phyloP scores from a whole-genome alignment of 2,888 invertebrate genomes.

The Netelia virgata region DNA sequence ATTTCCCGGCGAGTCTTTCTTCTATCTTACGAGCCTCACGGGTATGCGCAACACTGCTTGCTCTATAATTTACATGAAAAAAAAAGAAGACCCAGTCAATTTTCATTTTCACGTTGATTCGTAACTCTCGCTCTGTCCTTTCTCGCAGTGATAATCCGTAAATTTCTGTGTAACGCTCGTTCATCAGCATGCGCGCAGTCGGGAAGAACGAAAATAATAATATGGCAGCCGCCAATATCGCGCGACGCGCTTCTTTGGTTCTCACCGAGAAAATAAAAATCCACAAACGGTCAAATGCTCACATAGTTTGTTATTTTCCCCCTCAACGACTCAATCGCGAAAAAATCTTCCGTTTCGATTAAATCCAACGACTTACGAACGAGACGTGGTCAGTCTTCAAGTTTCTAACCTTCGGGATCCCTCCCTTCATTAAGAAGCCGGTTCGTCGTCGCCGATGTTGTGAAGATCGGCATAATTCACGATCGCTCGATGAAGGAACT shows the following conservation, averaged over 20 bases:
- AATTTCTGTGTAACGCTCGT: constrained; percentile 42
- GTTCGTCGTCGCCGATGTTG: constrained; percentile 88
- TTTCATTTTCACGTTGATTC: constrained; percentile 46
- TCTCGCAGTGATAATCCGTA: constrained; percentile 18
- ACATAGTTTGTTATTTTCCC: constrained; percentile 43
- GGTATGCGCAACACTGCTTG: constrained; percentile 8
- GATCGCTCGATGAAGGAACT: constrained; percentile 96
- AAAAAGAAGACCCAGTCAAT: constrained; percentile 13
- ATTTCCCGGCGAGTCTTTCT: not conserved
- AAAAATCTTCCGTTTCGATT: constrained; percentile 48
- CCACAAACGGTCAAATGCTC: constrained; percentile 56
- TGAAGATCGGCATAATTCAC: constrained; percentile 95
- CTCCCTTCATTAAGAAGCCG: constrained; percentile 79
- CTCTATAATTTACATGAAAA: constrained; percentile 23
- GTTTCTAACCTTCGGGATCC: constrained; percentile 57
- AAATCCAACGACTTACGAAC: constrained; percentile 58
- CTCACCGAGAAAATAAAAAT: constrained; percentile 58
- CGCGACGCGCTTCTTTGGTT: constrained; percentile 68
- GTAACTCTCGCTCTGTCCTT: constrained; percentile 30
- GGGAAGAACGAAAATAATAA: constrained; percentile 31
- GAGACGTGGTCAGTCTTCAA: constrained; percentile 68
- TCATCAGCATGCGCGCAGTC: not conserved
- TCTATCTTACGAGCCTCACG: not conserved
- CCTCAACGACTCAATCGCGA: constrained; percentile 50
- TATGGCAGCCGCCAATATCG: constrained; percentile 41